Evolutionary conservation across 2,797 vertebrate genomes (phyloP), one percentile per base, ranked within the genome.

Genomic region (Muscicapa comitata): DNA sequence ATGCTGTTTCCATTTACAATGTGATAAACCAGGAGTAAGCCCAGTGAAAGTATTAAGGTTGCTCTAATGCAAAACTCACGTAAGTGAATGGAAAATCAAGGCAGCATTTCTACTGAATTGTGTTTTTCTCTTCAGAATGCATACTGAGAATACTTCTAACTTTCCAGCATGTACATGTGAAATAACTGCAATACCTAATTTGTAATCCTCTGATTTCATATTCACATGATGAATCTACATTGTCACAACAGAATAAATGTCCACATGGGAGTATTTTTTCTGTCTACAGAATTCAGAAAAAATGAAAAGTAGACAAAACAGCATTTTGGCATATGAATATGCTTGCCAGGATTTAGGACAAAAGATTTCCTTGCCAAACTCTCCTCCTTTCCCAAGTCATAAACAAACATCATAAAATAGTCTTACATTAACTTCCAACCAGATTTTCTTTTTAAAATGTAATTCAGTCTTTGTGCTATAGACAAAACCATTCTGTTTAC

Each of bases 341-440:
- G 19, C 58, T 74, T 93, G 83, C 42, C 53, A 86, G 42, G 35
- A 38, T 84, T 86, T 65, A 68, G 86, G 78, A 84, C 35, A 66
- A 88, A 90, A 84, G 23, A 74, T 47, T 92, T 58, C 58, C 51
- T 81, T 68, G 67, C 83, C 77, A 87, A 78, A 66, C 28, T 72
- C 35, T 78, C 43, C 35, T 72, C n/a, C 54, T 76, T 86, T 79
- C 40, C 48, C 68, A 63, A 71, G 66, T 74, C 73, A 93, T 78
- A 88, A 92, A 80, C 21, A 94, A 91, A 72, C 38, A 88, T 37
- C 31, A 83, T 61, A 83, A 91, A 80, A 95, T 6, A 79, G n/a
- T 47, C 58, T 71, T 77, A 65, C 23, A 53, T 29, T 63, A 88
- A 88, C 24, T 78, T 77, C 70, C 86, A 90, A 68, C 18, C 33